Percentiles rank a stretch among this genome's conserved stretches.
Conservation (phyloP, 1,140 invertebrate species). For the Onthophagus taurus region DNA sequence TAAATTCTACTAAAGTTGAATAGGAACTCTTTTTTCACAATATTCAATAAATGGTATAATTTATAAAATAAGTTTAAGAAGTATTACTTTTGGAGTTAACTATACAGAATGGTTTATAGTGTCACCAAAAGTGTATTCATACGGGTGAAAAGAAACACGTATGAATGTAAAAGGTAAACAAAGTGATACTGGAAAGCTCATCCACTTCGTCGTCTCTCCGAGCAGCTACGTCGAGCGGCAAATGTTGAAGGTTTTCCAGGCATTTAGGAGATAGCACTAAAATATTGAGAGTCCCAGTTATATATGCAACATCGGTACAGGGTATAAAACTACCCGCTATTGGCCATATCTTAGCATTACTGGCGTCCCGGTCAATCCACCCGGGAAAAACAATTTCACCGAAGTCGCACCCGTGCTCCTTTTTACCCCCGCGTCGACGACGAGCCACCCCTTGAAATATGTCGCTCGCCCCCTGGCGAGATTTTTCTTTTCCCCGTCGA, state of each 20-base stretch:
- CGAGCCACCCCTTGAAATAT: conserved; percentile 12
- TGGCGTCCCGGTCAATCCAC: conserved; percentile 30
- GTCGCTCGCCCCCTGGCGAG: conserved; percentile 4
- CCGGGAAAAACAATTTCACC: conserved; percentile 37
- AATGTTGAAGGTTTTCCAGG: conserved; percentile 2
- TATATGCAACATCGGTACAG: conserved; percentile 39
- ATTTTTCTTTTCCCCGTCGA: conserved; percentile 5
- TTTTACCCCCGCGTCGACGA: no score
- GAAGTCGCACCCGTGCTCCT: conserved; percentile 11
- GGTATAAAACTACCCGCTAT: conserved; percentile 39
- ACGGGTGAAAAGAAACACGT: no score
- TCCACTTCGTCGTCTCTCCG: conserved; percentile 5
- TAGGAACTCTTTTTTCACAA: no score
- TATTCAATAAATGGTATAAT: no score
- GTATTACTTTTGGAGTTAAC: no score
- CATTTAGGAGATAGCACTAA: conserved; percentile 28
- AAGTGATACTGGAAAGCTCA: no score
- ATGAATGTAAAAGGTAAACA: no score
- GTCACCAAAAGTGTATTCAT: no score
- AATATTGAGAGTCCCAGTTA: conserved; percentile 38
- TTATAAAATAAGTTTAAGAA: no score
- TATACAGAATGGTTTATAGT: no score
- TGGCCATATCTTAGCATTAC: conserved; percentile 41
- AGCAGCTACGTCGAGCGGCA: conserved; percentile 5
- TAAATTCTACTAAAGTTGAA: no score